Base-by-base conservation (phyloP, 2,797 vertebrate species). In the Chelmon rostratus region DNA sequence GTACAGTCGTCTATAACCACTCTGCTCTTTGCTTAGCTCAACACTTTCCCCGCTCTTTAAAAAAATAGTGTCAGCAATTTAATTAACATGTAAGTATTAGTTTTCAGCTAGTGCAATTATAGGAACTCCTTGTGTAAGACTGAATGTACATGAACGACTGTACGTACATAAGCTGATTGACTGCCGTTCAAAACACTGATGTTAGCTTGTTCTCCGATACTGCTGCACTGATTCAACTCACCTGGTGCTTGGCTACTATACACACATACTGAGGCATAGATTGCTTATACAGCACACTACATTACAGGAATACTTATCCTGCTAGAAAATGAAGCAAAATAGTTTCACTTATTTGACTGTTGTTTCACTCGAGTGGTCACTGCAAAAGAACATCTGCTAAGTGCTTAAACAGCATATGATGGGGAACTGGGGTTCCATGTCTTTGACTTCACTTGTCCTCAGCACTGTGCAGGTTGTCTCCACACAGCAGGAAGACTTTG, bases 341-440 rank as follows among this genome's bases (percentile, higher is more conserved):
- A 31, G 18, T 28, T 67, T 58, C 0, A 12, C 33, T n/a, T n/a
- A 21, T 23, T 63, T 28, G 21, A 49, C n/a, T 28, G 42, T 21
- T 37, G n/a, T 50, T 61, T 52, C 40, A 2, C 19, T 33, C 33
- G 10, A 46, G 19, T 21, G 6, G 11, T 47, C n/a, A 16, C 49
- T 64, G 64, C 18, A 52, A 69, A 56, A 19, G 18, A 69, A 28
- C 59, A 68, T 53, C 2, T 68, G 23, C 21, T 9, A 25, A 65
- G 66, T 28, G 31, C 11, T 1, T 44, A 5, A 16, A 61, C 13
- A 50, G 12, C 8, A 37, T 10, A 21, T 71, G 52, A 67, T n/a
- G 23, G 28, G 9, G 9, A 40, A 31, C 18, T 63, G 56, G 62
- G 1, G 8, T 54, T 40, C 21, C 15, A 31, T 35, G 10, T 57